Percentiles rank a stretch among this genome's conserved stretches.
Evolutionary conservation across 1,140 invertebrate species (phyloP).

Genomic region (Zaprionus tsacasi): DNA sequence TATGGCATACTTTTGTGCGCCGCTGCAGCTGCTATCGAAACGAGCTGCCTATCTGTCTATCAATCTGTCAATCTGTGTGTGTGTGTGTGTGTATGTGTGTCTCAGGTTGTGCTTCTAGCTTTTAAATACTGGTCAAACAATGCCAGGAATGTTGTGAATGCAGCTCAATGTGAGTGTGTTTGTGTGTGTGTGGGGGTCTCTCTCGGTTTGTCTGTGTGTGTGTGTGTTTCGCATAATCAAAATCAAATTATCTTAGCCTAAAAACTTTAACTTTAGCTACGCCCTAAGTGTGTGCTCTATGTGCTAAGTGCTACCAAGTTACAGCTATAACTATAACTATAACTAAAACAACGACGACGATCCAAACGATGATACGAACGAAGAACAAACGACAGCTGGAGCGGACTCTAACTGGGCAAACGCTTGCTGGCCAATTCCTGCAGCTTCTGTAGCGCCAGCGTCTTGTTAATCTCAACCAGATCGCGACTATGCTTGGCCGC

Average conservation of each 20-base stretch:
- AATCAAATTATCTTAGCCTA: slow-evolving; percentile 32
- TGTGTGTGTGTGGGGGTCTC: slow-evolving; percentile 30
- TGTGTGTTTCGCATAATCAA: slow-evolving; percentile 36
- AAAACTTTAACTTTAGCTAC: slow-evolving; percentile 61
- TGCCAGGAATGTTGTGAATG: slow-evolving; percentile 78
- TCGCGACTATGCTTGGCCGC: slow-evolving; percentile 83
- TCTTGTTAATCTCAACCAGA: slow-evolving; percentile 83
- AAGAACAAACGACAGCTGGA: slow-evolving; percentile 34
- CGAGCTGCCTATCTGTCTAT: slow-evolving; percentile 38
- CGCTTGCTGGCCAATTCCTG: slow-evolving; percentile 80
- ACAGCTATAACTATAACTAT: slow-evolving; percentile 35
- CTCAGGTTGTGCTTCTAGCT: slow-evolving; percentile 67
- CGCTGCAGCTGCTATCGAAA: slow-evolving; percentile 40
- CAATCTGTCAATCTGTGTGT: slow-evolving; percentile 24
- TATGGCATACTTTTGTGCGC: slow-evolving; percentile 80
- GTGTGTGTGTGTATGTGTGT: slow-evolving; percentile 9
- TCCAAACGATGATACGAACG: slow-evolving; percentile 14
- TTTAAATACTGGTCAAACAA: slow-evolving; percentile 79
- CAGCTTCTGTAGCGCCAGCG: slow-evolving; percentile 78
- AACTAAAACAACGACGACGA: slow-evolving; percentile 67
- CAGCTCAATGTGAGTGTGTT: slow-evolving; percentile 50
- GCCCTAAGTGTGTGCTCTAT: slow-evolving; percentile 44
- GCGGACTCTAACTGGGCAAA: slow-evolving; percentile 66
- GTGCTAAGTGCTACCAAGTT: slow-evolving; percentile 40
- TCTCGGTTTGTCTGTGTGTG: slow-evolving; percentile 24